phyloP scores from a whole-genome alignment of 2,888 invertebrate genomes.

The Noctua pronuba region DNA sequence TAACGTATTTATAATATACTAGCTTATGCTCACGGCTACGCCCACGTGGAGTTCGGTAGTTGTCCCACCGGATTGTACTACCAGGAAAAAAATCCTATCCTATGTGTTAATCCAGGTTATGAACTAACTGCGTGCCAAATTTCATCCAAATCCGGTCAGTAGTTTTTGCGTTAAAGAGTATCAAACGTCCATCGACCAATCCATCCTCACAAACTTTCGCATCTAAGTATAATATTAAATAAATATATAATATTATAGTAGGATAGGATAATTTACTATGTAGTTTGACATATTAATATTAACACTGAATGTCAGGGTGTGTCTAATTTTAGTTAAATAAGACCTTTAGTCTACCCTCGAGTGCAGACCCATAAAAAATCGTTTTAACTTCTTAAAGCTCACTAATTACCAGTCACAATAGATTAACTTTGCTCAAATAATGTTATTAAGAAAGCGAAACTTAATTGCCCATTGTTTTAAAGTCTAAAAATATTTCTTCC shows the following conservation, averaged over 20 bases:
- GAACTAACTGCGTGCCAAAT: too few species aligned
- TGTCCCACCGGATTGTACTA: too few species aligned
- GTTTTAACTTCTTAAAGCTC: conserved; percentile 29
- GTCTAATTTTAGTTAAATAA: conserved; percentile 8
- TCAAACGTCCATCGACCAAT: too few species aligned
- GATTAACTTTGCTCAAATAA: conserved; percentile 52
- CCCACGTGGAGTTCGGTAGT: too few species aligned
- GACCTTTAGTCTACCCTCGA: neutral
- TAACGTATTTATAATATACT: neutral
- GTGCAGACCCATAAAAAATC: conserved; percentile 32
- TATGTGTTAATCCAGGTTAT: too few species aligned
- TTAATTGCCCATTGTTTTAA: conserved; percentile 58
- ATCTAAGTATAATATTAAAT: too few species aligned
- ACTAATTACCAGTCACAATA: conserved; percentile 53
- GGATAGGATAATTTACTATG: neutral
- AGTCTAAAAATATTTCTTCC: conserved; percentile 52
- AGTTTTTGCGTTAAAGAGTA: too few species aligned
- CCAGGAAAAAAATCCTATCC: too few species aligned
- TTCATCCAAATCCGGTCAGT: too few species aligned
- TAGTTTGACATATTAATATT: neutral
- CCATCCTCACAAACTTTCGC: too few species aligned
- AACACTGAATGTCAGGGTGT: neutral
- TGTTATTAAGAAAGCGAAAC: conserved; percentile 14
- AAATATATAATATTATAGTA: too few species aligned
- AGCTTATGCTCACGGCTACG: too few species aligned